A percentile compares a stretch with the other conserved stretches of the same genome.
Conservation (phyloP, 2,888 invertebrate species). For the Panzeria rudis region DNA sequence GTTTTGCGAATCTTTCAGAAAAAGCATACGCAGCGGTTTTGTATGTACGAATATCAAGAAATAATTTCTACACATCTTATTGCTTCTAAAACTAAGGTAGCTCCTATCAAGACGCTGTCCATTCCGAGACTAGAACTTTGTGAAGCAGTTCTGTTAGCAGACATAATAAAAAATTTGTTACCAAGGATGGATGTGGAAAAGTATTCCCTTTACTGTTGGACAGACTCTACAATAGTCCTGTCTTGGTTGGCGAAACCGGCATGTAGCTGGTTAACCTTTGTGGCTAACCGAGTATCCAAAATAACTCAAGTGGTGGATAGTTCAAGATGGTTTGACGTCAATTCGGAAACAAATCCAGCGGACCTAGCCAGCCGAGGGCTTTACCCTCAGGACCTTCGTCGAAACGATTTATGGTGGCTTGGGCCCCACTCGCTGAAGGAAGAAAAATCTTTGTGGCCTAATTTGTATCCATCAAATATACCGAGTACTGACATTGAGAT, state of each 20-base stretch:
- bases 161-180: too few species aligned
- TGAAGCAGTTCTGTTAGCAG: too few species aligned
- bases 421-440: constrained; percentile 44
- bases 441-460: background rate
- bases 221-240: background rate
- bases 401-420: constrained; percentile 50
- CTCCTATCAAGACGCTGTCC: background rate
- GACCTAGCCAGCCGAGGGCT: constrained; percentile 43
- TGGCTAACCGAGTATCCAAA: constrained; percentile 46
- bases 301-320: constrained; percentile 25
- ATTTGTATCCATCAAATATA: background rate
- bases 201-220: too few species aligned
- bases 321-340: constrained; percentile 34
- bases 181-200: too few species aligned
- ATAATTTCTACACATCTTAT: background rate
- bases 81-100: constrained; percentile 4
- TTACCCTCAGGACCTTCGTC: constrained; percentile 19
- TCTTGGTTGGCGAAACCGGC: constrained; percentile 23
- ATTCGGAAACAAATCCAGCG: background rate
- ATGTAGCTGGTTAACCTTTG: constrained; percentile 59
- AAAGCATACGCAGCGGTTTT: constrained; percentile 11
- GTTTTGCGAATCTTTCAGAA: constrained; percentile 51
- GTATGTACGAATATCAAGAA: background rate
- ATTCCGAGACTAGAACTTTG: constrained; percentile 4
- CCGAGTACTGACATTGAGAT: constrained; percentile 18